Evolutionary conservation across 2,797 vertebrate genomes (phyloP).

Genomic region (Halcyon chelicuti): DNA sequence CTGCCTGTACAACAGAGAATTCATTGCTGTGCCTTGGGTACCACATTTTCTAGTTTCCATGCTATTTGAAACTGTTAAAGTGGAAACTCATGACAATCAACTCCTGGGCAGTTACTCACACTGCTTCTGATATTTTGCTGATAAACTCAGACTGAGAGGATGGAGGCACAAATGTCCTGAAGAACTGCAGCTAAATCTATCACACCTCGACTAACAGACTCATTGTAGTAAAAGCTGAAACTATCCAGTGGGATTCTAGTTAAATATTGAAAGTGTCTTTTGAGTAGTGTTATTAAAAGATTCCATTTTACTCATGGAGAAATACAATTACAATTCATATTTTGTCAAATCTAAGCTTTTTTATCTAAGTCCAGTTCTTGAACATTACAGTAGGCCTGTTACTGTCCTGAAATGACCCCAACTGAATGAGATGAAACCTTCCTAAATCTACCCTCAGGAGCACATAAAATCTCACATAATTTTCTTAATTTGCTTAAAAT

Average conservation of each 20-base stretch:
- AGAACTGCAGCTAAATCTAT: background rate
- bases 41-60: background rate
- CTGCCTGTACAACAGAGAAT: background rate
- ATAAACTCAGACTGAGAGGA: background rate
- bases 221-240: background rate
- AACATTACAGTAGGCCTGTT: background rate
- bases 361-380: background rate
- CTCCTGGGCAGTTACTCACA: background rate
- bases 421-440: background rate
- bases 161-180: background rate
- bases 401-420: background rate
- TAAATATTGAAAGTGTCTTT: background rate
- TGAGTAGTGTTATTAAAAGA: background rate
- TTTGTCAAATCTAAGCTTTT: background rate
- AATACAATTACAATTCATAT: background rate
- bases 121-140: background rate
- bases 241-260: background rate
- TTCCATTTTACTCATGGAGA: background rate
- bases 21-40: background rate
- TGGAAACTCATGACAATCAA: background rate
- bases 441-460: background rate
- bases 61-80: background rate
- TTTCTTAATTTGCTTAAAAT: background rate
- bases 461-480: background rate
- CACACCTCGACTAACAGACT: background rate